Conservation (phyloP, 2,888 invertebrate species). For the Tryphoninae sp. region DNA sequence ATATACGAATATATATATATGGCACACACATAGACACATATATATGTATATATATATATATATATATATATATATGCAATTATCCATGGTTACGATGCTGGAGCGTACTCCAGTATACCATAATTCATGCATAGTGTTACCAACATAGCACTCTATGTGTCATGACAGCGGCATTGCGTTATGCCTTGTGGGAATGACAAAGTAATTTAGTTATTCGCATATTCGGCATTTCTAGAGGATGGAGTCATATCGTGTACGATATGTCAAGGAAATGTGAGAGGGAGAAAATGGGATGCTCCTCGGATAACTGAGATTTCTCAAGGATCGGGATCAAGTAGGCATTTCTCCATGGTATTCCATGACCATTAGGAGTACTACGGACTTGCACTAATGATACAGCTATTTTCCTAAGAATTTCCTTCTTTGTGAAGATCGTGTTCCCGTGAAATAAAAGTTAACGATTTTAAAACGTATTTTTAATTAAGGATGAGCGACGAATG, state of each 20-base stretch:
- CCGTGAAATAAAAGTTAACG: too few species aligned
- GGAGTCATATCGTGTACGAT: background rate
- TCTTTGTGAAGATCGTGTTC: too few species aligned
- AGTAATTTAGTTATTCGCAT: slow-evolving; percentile 51
- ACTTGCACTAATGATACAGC: too few species aligned
- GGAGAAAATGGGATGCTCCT: background rate
- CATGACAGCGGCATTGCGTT: slow-evolving; percentile 21
- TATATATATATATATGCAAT: background rate
- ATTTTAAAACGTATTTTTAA: too few species aligned
- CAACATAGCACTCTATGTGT: too few species aligned
- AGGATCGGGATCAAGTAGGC: too few species aligned
- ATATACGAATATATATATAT: background rate
- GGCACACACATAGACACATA: too few species aligned
- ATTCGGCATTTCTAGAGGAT: slow-evolving; percentile 5
- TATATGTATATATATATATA: background rate
- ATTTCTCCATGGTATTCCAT: too few species aligned
- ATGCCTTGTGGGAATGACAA: slow-evolving; percentile 48
- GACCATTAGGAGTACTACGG: too few species aligned
- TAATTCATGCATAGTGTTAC: slow-evolving; percentile 53
- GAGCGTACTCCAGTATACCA: slow-evolving; percentile 28
- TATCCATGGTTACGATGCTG: slow-evolving; percentile 34
- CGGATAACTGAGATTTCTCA: too few species aligned
- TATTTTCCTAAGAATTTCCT: too few species aligned
- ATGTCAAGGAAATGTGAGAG: background rate
- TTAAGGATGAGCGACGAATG: too few species aligned